Conservation (phyloP, 2,888 invertebrate genomes). For the Mechanitis mazaeus region DNA sequence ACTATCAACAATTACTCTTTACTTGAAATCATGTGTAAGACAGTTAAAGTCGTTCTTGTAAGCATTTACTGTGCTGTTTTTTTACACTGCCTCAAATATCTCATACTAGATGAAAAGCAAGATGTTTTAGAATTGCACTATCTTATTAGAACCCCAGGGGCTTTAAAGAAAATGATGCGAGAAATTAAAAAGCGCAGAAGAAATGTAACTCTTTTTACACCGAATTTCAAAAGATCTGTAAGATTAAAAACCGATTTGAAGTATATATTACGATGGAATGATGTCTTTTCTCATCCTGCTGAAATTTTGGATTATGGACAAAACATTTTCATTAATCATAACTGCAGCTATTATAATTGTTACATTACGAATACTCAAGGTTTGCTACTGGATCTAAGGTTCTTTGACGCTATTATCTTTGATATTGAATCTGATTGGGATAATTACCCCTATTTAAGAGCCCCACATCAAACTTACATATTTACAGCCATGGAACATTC, state of each 20-base stretch:
- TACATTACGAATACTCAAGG: constrained; percentile 52
- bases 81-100: constrained; percentile 39
- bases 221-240: constrained; percentile 34
- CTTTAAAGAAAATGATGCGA: constrained; percentile 35
- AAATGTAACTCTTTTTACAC: constrained; percentile 32
- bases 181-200: constrained; percentile 35
- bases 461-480: constrained; percentile 64
- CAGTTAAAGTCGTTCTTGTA: constrained; percentile 40
- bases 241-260: constrained; percentile 52
- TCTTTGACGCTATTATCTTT: constrained; percentile 72
- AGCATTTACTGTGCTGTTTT: constrained; percentile 41
- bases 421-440: constrained; percentile 64
- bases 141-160: constrained; percentile 31
- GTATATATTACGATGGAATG: constrained; percentile 51
- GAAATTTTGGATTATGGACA: constrained; percentile 42
- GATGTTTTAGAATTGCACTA: constrained; percentile 47
- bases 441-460: constrained; percentile 42
- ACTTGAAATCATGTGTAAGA: constrained; percentile 43
- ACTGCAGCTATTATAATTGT: constrained; percentile 64
- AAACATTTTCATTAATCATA: constrained; percentile 41
- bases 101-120: constrained; percentile 31
- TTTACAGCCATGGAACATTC: constrained; percentile 59
- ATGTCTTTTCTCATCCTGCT: constrained; percentile 38
- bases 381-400: constrained; percentile 46
- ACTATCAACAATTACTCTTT: no score